Evolutionary conservation across 2,113 vertebrate species (phyloP).

Genomic region (Amphilophus citrinellus): DNA sequence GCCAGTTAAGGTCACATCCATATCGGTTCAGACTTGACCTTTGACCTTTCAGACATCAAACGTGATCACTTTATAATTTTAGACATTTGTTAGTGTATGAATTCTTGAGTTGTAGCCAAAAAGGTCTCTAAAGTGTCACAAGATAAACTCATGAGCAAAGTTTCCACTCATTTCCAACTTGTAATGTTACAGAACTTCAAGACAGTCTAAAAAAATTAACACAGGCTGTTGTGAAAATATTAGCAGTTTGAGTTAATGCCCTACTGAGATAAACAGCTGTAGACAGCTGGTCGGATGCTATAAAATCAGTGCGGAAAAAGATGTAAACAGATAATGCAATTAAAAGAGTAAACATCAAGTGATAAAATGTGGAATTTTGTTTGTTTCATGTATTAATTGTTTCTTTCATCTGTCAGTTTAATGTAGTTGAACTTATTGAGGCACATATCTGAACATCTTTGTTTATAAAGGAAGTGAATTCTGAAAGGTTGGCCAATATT

Average conservation of each 20-base stretch:
- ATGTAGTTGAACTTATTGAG: background rate
- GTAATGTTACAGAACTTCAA: background rate
- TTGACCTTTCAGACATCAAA: background rate
- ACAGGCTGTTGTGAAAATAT: background rate
- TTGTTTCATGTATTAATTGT: background rate
- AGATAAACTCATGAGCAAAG: background rate
- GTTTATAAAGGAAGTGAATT: background rate
- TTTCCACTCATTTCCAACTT: background rate
- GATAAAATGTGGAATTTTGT: background rate
- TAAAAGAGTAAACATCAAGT: background rate
- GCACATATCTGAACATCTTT: background rate
- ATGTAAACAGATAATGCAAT: background rate
- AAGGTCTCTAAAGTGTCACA: background rate
- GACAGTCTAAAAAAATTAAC: background rate
- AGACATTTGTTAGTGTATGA: background rate
- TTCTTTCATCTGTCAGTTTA: background rate
- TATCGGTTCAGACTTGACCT: background rate
- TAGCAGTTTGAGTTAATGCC: background rate
- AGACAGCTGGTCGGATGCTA: background rate
- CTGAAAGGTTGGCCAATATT: background rate
- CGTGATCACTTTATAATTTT: background rate
- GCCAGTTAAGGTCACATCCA: background rate
- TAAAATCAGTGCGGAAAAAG: background rate
- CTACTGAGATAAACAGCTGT: conserved; percentile 2
- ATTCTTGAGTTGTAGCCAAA: background rate